Percentiles rank a stretch among this genome's conserved stretches.
These are phyloP conservation scores for Mus pahari DNA, from an alignment of 2,113 vertebrate genomes.

Conservation along the genomic window DNA sequence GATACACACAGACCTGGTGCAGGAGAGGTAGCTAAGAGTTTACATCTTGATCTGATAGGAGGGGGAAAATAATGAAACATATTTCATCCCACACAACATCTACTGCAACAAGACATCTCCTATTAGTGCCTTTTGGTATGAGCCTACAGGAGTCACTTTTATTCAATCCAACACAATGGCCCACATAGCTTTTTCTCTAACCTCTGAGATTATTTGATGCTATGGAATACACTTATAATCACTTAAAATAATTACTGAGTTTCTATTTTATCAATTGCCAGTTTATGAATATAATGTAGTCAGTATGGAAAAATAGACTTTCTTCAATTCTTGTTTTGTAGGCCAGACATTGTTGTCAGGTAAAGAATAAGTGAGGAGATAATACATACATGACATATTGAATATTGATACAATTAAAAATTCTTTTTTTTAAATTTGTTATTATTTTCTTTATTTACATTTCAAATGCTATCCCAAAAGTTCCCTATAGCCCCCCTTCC, in stretches of 20 bases:
- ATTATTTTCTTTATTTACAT: too few relatives aligned
- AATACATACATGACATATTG: background rate
- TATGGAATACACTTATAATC: background rate
- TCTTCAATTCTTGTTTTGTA: background rate
- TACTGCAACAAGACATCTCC: background rate
- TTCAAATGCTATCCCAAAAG: too few relatives aligned
- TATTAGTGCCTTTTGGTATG: background rate
- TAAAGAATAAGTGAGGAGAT: background rate
- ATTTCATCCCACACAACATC: background rate
- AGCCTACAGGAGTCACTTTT: background rate
- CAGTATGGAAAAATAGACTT: background rate
- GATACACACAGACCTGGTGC: background rate
- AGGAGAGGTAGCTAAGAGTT: background rate
- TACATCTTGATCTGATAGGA: background rate
- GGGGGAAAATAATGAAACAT: background rate
- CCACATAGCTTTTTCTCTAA: background rate
- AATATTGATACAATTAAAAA: too few relatives aligned
- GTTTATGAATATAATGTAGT: background rate
- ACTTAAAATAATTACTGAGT: background rate
- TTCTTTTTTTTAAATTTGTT: too few relatives aligned
- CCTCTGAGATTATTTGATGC: background rate
- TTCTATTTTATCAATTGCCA: background rate
- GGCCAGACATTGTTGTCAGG: background rate
- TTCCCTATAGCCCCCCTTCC: too few relatives aligned
- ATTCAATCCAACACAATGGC: background rate